Conservation (phyloP, 2,113 vertebrate species). For the Oceanites oceanicus region DNA sequence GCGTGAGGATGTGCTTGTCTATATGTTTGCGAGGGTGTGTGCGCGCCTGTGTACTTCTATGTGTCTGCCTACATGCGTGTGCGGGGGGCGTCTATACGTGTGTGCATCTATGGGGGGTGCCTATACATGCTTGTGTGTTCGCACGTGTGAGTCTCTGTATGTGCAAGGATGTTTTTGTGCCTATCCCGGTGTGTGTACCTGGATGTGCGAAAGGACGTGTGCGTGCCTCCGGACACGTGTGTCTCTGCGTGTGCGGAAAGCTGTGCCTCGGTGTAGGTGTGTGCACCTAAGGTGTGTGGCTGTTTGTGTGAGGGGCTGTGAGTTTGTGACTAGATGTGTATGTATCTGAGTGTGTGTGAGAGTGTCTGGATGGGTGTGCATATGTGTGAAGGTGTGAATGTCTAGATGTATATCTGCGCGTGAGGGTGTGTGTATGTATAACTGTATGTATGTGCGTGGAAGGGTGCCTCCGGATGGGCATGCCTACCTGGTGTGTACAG, state of each 20-base stretch:
- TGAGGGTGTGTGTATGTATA: not conserved
- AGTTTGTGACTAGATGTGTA: not conserved
- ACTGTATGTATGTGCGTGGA: rapidly evolving
- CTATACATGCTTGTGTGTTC: rapidly evolving
- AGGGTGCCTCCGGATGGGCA: too few relatives aligned
- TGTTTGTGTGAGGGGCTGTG: not conserved
- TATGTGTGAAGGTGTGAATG: not conserved
- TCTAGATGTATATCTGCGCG: not conserved
- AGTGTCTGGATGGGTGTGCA: rapidly evolving
- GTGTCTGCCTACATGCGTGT: not conserved
- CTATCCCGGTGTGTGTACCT: rapidly evolving
- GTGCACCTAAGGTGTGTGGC: not conserved
- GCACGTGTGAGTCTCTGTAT: too few relatives aligned
- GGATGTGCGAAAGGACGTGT: not conserved
- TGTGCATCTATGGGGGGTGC: rapidly evolving
- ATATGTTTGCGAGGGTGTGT: not conserved
- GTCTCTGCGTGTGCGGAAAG: not conserved
- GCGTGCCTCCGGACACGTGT: not conserved
- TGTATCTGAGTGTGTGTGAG: too few relatives aligned
- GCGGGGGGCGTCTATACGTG: not conserved
- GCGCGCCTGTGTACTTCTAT: not conserved
- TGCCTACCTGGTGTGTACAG: rapidly evolving
- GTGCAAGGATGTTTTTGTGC: not conserved
- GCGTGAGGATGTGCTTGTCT: not conserved
- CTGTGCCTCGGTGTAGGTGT: rapidly evolving